Evolutionary conservation across 2,888 invertebrate genomes (phyloP), one percentile per base, ranked within the genome.

Genomic region (Elysia crispata): DNA sequence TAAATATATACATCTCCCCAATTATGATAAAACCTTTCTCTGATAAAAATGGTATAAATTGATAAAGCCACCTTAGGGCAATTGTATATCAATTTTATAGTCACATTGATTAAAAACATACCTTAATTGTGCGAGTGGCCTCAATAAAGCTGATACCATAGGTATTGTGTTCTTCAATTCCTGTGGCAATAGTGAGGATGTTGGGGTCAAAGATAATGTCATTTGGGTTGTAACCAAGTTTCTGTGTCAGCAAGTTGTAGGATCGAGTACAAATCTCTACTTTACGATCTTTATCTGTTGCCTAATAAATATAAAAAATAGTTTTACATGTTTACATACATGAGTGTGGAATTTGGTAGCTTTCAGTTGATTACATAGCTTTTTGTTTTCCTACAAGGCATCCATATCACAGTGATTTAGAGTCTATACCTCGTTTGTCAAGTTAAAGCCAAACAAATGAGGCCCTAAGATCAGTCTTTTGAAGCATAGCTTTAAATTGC

Each of bases 201-300:
- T 94, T 94, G 0, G 94, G 94, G 86, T 94, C 94, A 90, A 94
- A 94, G 83, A 94, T 94, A 83, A 94, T 93, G 87, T 94, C 94
- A 85, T 92, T 92, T 1, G 93, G 93, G 84, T 94, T 92, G 88
- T 94, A 94, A 20, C 93, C 92, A 3, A 93, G 92, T 83, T 92
- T 90, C 76, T 93, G 91, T 13, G 93, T 92, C 62, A 94, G 90
- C 60, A 94, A 88, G 54, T 92, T 89, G 87, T 93, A 94, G 0
- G 93, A 93, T n/a, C 94, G 88, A 62, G 92, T 90, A 86, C 94
- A 94, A 74, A 94, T 94, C 76, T 92, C 93, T 1, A 93, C 91
- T 88, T 94, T 94, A 30, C 93, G 87, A 3, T 93, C 91, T 1
- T 90, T 87, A 79, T 93, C 93, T 8, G 94, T 92, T 0, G 94